Base-by-base conservation (phyloP, 2,797 vertebrate genomes). In the Cygnus olor region DNA sequence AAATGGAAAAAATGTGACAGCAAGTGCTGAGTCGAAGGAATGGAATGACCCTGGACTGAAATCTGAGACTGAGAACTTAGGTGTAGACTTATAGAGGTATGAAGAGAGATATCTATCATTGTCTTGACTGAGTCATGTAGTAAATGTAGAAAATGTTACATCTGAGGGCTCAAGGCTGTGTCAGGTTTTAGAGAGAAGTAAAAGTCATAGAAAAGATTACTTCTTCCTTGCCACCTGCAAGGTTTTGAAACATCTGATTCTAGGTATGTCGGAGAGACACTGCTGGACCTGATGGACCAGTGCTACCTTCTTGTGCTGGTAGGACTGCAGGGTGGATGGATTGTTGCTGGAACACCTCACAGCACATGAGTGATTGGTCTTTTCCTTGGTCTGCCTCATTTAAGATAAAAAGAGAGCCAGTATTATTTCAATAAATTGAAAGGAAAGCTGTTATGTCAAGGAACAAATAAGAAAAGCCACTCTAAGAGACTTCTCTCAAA, bases 351-450 rank as follows among this genome's bases (percentile, higher is more conserved):
- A 83, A 66, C 69, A 95, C 40, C 54, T 93, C 1, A 2, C 80
- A 93, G 65, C 92, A 85, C 81, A 85, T 68, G 90, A 95, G 86
- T 4, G 1, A 78, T 83, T 47, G 65, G 72, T 81, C 76, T 76
- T 94, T 95, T 91, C 76, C 54, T 44, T 80, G 32, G 51, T 49
- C 61, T 93, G 68, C 89, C 72, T 88, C 1, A 0, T 89, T 92
- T 91, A 92, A 89, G 84, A 90, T 25, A 34, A 13, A 94, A 40
- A 51, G 21, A 5, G 16, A 57, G 22, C 3, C 4, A 16, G 56
- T 77, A 5, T 56, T 80, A 30, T 91, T 93, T 88, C 69, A 85
- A 5, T 95, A 96, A 88, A 95, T 95, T 72, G 85, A 13, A 88
- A 25, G 10, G 83, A 85, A 85, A 78, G 32, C 44, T 74, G 11